A percentile compares a stretch with the other conserved stretches of the same genome.
These are phyloP conservation scores for Kobus ellipsiprymnus DNA, from an alignment of 2,113 vertebrate genomes.

Conservation along the genomic window DNA sequence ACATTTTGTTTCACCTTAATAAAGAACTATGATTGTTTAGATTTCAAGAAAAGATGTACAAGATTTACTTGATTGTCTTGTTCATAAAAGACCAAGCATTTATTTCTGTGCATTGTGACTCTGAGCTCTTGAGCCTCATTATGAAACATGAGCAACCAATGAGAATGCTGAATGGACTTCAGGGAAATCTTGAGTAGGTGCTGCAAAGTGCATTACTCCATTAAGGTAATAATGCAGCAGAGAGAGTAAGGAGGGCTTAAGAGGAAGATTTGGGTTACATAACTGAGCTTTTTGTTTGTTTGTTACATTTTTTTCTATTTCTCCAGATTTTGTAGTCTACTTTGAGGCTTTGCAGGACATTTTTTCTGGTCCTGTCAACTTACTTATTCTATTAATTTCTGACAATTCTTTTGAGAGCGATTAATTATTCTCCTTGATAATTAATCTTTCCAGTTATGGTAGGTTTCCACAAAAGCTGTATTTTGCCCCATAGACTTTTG, in stretches of 20 bases:
- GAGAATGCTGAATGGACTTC: background rate
- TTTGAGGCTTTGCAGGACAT: background rate
- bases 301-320: background rate
- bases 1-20: background rate
- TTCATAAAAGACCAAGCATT: background rate
- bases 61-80: background rate
- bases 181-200: background rate
- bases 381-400: background rate
- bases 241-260: background rate
- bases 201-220: background rate
- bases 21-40: background rate
- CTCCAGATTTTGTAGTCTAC: background rate
- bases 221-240: background rate
- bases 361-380: background rate
- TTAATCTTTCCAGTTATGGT: background rate
- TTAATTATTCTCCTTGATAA: slow-evolving; percentile 5
- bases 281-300: background rate
- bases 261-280: background rate
- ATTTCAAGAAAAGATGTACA: background rate
- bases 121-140: background rate
- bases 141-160: background rate
- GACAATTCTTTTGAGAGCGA: background rate
- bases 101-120: background rate
- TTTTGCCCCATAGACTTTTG: background rate
- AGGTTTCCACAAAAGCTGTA: background rate